Base-by-base conservation (phyloP, 2,113 vertebrate species). In the Oriolus oriolus region DNA sequence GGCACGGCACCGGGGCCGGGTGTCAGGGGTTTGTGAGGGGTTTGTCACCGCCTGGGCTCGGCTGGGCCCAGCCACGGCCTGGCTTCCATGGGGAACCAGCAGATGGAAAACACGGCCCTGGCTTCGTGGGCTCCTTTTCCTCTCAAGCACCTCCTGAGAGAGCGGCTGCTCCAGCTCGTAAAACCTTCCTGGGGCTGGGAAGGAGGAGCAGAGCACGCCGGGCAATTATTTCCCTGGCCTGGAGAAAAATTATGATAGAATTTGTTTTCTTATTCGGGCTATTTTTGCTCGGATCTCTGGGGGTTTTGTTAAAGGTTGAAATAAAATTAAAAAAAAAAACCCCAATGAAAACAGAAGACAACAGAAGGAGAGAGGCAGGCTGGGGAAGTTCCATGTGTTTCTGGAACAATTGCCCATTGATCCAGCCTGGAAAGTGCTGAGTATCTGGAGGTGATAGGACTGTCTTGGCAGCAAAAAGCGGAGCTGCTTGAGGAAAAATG, bases 141-240 rank as follows among this genome's bases (percentile, higher is more conserved):
- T 74, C 87, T 63, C 78, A 1, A 30, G 78, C 87, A 91, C 54
- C 63, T 95, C 93, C 85, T 59, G 68, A 74, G 85, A 83, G 66
- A 39, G 37, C 4, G 47, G 78, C 57, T 74, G 59, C 85, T 96
- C 61, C 95, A 94, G 95, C 90, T 85, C 35, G 0, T 90, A 93
- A 95, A 96, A 86, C 75, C 71, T 80, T 88, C 27, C 82, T 7
- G 54, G 71, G 80, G 83, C 44, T 90, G 75, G 12, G 61, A 63
- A 69, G 76, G 54, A 87, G 91, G 75, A 87, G 82, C 23, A n/a
- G 78, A 87, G 90, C 50, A 70, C 56, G 66, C 54, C 31, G 71
- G 63, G 91, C 80, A 83, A 88, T 93, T 57, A 85, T 87, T 93
- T 71, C 84, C 70, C 27, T 85, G 83, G 75, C 87, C 59, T 63